phyloP scores from a whole-genome alignment of 2,888 invertebrate species.

The Clistopyga incitator region DNA sequence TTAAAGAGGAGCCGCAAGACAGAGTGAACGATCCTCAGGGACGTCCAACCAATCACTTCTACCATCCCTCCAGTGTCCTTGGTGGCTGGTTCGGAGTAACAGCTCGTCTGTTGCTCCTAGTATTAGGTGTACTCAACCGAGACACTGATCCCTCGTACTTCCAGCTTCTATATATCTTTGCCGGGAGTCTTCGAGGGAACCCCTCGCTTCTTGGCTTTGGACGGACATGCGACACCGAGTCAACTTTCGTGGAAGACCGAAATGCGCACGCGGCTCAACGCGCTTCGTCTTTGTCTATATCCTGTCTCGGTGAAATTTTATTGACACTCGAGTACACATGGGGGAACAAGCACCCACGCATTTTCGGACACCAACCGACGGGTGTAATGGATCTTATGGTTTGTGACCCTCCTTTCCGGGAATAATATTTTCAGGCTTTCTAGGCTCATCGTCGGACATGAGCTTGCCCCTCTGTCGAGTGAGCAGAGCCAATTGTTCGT shows the following conservation, averaged over 20 bases:
- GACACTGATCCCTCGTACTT: slow-evolving; percentile 28
- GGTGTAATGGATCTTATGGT: slow-evolving; percentile 57
- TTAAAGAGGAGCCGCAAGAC: slow-evolving; percentile 20
- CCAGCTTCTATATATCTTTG: slow-evolving; percentile 35
- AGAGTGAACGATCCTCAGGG: slow-evolving; percentile 30
- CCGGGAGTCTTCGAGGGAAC: slow-evolving; percentile 39
- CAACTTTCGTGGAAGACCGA: slow-evolving; percentile 65
- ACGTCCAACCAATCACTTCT: slow-evolving; percentile 30
- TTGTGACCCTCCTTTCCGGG: slow-evolving; percentile 28
- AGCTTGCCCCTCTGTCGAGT: slow-evolving; percentile 3
- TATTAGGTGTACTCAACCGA: slow-evolving; percentile 3
- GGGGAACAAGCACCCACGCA: slow-evolving; percentile 14
- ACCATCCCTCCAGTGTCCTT: not conserved
- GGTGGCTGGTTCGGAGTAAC: slow-evolving; percentile 5
- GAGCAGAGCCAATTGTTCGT: not conserved
- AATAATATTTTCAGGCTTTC: slow-evolving; percentile 31
- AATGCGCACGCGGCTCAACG: slow-evolving; percentile 62
- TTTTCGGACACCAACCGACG: slow-evolving; percentile 16
- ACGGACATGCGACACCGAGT: slow-evolving; percentile 63
- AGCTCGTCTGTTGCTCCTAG: slow-evolving; percentile 21
- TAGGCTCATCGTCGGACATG: slow-evolving; percentile 2
- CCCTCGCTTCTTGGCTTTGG: slow-evolving; percentile 37
- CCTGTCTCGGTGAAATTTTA: slow-evolving; percentile 57
- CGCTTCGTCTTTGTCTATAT: slow-evolving; percentile 39
- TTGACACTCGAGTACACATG: slow-evolving; percentile 60